phyloP scores from a whole-genome alignment of 2,113 vertebrate species.

The Plecturocebus donacophilus region DNA sequence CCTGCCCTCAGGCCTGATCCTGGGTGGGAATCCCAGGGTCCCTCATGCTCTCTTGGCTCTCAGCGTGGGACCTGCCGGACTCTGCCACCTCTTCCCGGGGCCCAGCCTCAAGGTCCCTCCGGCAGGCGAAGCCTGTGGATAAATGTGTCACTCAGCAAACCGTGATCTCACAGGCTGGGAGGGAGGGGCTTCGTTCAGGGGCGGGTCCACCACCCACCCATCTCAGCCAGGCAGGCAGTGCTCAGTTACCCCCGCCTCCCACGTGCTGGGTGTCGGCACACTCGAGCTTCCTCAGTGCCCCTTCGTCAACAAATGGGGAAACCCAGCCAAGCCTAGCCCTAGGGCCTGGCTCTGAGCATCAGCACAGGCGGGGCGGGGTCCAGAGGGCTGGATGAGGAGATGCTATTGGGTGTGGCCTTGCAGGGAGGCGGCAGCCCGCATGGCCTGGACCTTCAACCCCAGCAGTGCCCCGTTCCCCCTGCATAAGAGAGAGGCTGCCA shows the following conservation, averaged over 20 bases:
- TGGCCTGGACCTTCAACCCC: background rate
- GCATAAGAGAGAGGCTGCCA: too few relatives aligned
- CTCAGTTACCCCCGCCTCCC: background rate
- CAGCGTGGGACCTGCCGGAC: background rate
- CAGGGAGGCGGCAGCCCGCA: background rate
- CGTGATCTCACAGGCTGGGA: background rate
- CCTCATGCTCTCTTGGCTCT: too few relatives aligned
- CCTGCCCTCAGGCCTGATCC: background rate
- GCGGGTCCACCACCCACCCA: too few relatives aligned
- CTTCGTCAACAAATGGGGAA: background rate
- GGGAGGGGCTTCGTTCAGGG: background rate
- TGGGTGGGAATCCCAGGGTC: background rate
- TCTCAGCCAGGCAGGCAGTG: background rate
- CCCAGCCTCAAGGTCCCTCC: background rate
- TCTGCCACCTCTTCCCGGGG: too few relatives aligned
- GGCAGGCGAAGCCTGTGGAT: background rate
- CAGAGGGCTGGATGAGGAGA: background rate
- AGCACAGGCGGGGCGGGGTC: background rate
- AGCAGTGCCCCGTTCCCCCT: background rate
- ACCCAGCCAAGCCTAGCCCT: background rate
- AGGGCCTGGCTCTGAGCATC: background rate
- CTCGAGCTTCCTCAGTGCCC: background rate
- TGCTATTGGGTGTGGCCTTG: background rate
- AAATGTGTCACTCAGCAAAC: background rate
- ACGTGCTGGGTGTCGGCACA: too few relatives aligned